A percentile compares a stretch with the other conserved stretches of the same genome.
Evolutionary conservation across 2,888 invertebrate species (phyloP).

Genomic region (Ptychoptera albimana): DNA sequence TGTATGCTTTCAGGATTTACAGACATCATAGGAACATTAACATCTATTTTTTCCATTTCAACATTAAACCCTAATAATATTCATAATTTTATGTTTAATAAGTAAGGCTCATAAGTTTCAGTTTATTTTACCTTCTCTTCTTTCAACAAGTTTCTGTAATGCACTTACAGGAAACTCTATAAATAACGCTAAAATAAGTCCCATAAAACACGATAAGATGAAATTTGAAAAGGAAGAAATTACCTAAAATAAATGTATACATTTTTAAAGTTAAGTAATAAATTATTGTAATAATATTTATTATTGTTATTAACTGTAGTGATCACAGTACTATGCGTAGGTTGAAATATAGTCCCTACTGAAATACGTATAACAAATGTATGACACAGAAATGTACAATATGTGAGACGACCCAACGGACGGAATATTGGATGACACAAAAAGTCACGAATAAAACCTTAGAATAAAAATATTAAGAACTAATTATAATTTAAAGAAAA

Average conservation of each 20-base stretch:
- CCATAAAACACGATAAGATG: neutral
- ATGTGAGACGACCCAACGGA: constrained; percentile 20
- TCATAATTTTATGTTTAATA: no score
- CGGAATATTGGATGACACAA: constrained; percentile 17
- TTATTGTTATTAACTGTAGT: no score
- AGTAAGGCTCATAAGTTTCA: no score
- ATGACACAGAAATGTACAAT: constrained; percentile 25
- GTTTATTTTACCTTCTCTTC: neutral
- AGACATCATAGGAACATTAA: no score
- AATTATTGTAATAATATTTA: no score
- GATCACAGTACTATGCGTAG: neutral
- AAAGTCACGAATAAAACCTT: constrained; percentile 18
- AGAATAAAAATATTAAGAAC: constrained; percentile 1
- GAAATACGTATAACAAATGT: constrained; percentile 14
- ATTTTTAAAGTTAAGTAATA: no score
- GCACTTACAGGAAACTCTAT: neutral
- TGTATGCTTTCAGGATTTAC: no score
- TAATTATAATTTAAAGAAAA: neutral
- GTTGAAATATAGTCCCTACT: constrained; percentile 9
- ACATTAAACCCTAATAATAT: no score
- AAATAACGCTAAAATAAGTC: neutral
- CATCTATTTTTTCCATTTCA: no score
- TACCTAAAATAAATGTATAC: no score
- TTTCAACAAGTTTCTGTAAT: neutral
- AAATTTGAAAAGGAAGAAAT: no score